These are phyloP conservation scores for Donacobius atricapilla DNA, from an alignment of 2,113 vertebrate species.

Conservation along the genomic window DNA sequence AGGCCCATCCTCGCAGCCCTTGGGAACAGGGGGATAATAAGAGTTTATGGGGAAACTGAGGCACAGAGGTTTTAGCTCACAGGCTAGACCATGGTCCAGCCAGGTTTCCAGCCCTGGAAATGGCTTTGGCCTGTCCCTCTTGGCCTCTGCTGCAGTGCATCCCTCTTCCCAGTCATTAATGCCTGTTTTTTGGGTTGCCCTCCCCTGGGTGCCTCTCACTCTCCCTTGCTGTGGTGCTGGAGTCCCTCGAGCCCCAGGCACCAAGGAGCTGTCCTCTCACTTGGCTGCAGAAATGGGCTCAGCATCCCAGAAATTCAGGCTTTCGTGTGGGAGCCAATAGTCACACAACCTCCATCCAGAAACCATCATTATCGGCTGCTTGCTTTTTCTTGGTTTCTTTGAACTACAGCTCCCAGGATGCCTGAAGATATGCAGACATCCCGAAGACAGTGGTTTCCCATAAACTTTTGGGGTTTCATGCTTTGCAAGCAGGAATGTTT, in stretches of 20 bases:
- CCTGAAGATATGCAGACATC: constrained; percentile 70
- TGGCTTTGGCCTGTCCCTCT: neutral
- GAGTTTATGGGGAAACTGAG: neutral
- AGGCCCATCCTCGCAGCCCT: neutral
- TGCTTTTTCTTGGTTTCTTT: constrained; percentile 51
- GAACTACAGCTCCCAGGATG: constrained; percentile 71
- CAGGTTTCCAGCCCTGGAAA: neutral
- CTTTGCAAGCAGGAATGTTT: constrained; percentile 68
- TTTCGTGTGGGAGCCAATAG: constrained; percentile 58
- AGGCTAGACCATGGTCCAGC: neutral
- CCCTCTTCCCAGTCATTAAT: fast-evolving
- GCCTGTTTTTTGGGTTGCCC: neutral
- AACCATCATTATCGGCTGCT: constrained; percentile 36
- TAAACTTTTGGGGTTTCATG: constrained; percentile 70
- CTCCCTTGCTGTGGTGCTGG: neutral
- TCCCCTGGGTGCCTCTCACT: neutral
- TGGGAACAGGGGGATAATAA: neutral
- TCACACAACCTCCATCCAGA: constrained; percentile 59
- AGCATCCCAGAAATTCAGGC: constrained; percentile 49
- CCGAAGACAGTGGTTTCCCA: constrained; percentile 71
- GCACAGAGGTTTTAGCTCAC: neutral
- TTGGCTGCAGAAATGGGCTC: constrained; percentile 49
- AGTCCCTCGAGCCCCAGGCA: neutral
- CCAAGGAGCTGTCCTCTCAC: constrained; percentile 1
- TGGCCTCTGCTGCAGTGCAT: neutral